Evolutionary conservation across 2,797 vertebrate species (phyloP), one percentile per base, ranked within the genome.

Genomic region (Hydrophis major): DNA sequence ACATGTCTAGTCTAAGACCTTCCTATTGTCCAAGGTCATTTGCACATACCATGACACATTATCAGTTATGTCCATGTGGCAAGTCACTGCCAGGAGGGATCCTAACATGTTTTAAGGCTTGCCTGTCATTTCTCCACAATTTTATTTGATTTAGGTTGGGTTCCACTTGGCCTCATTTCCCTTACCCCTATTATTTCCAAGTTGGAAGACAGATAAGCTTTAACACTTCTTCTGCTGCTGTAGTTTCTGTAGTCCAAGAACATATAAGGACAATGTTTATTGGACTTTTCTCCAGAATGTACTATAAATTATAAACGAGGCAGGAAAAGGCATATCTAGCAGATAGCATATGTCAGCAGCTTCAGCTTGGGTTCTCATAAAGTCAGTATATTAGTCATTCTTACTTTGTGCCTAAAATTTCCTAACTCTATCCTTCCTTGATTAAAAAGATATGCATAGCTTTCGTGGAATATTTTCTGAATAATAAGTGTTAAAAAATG

Each of bases 401-500:
- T 22, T 90, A 60, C 93, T 95, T 95, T 93, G 53, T 90, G 93
- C 95, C 0, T 0, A 63, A 69, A 93, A 60, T 93, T 93, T 63
- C 4, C 2, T 57, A 95, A 91, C 66, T 94, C 61, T 83, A 93
- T 89, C 22, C 69, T 37, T 27, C 42, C 90, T 37, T 86, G 86
- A 88, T 94, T 92, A 90, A 90, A 92, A 93, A 94, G 88, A 94
- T 86, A 93, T 0, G 0, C 55, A 25, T 0, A 0, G 74, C 91
- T 93, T 90, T 25, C 86, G 86, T 0, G 2, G 93, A 93, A 87
- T 94, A 93, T 95, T 94, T 27, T 95, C 93, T 86, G 50, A 94
- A 94, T 93, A 83, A 94, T 69, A 94, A 92, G 93, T 94, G 13
- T 91, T 93, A 91, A 89, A 90, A 96, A 92, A 16, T 60, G 50